Evolutionary conservation across 30 jellyfish, hydroid and myxozoan species (phyloP).

Genomic region (Chrysaora quinquecirrha): DNA sequence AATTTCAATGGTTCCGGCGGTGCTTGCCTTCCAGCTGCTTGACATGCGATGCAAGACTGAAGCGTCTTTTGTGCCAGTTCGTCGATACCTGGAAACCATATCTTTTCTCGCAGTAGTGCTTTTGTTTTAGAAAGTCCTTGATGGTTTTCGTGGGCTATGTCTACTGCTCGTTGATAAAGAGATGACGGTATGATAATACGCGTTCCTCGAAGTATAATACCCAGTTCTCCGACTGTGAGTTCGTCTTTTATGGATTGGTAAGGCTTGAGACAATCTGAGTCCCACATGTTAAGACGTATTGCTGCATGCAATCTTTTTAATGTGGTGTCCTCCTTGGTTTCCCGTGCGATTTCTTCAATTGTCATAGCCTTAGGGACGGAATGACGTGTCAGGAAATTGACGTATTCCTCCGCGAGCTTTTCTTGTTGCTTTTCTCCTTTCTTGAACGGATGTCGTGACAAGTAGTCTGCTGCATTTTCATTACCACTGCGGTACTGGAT

Average conservation of each 20-base stretch:
- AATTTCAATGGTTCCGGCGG: slow-evolving; percentile 17
- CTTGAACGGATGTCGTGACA: slow-evolving; percentile 1
- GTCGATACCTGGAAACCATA: slow-evolving; percentile 48
- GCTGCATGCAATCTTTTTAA: slow-evolving; percentile 10
- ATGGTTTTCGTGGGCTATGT: slow-evolving; percentile 26
- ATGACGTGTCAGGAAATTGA: not conserved
- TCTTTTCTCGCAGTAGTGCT: slow-evolving; percentile 28
- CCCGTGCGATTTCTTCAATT: slow-evolving; percentile 3
- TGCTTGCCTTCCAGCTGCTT: not conserved
- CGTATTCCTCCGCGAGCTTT: slow-evolving; percentile 30
- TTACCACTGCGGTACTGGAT: not conserved
- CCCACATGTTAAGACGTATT: not conserved
- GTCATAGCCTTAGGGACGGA: slow-evolving; percentile 38
- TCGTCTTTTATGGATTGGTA: not conserved
- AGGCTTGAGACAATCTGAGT: not conserved
- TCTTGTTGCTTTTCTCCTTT: slow-evolving; percentile 3
- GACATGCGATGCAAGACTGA: slow-evolving; percentile 25
- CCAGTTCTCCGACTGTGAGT: slow-evolving; percentile 8
- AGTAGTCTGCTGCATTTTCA: not conserved
- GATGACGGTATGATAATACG: slow-evolving; percentile 43
- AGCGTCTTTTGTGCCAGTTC: slow-evolving; percentile 28
- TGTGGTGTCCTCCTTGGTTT: slow-evolving; percentile 7
- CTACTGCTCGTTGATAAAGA: slow-evolving; percentile 38
- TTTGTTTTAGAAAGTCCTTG: slow-evolving; percentile 24
- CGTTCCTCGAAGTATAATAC: slow-evolving; percentile 25